phyloP scores from a whole-genome alignment of 1,140 invertebrate species.

The Sminthurides bifidus region DNA sequence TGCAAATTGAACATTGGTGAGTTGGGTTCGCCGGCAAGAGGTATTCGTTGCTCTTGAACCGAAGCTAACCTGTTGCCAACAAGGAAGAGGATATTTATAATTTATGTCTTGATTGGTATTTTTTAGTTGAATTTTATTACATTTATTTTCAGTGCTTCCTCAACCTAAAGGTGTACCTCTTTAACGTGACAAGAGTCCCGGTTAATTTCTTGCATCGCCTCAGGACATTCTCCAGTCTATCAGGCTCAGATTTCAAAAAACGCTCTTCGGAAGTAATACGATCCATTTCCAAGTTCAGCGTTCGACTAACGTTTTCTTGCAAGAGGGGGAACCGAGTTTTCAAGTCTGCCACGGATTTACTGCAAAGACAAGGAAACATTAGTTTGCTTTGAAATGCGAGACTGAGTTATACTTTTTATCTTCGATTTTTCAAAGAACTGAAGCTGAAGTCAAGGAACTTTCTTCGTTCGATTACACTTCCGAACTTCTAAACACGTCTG shows the following conservation, averaged over 20 bases:
- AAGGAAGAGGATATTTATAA: neutral
- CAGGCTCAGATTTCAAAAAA: conserved; percentile 89
- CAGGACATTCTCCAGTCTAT: conserved; percentile 75
- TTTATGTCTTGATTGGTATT: neutral
- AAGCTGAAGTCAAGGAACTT: no score
- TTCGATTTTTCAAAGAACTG: no score
- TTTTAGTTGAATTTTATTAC: neutral
- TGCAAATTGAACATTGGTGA: neutral
- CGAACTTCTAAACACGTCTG: no score
- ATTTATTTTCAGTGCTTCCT: neutral
- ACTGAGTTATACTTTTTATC: no score
- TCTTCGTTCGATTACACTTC: no score
- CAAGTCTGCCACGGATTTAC: conserved; percentile 88
- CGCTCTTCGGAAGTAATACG: conserved; percentile 84
- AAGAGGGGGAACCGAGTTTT: conserved; percentile 81
- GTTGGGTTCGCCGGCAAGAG: conserved; percentile 36
- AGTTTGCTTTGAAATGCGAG: neutral
- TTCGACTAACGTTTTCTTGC: conserved; percentile 74
- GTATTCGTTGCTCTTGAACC: conserved; percentile 82
- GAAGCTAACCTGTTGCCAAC: conserved; percentile 62
- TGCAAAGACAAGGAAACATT: conserved; percentile 36
- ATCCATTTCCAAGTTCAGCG: conserved; percentile 85
- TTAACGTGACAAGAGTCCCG: conserved; percentile 86
- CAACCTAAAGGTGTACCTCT: conserved; percentile 50
- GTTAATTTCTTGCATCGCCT: conserved; percentile 91